Evolutionary conservation across 1,140 invertebrate genomes (phyloP), one percentile per base, ranked within the genome.

Genomic region (Drosophila parabipectinata): DNA sequence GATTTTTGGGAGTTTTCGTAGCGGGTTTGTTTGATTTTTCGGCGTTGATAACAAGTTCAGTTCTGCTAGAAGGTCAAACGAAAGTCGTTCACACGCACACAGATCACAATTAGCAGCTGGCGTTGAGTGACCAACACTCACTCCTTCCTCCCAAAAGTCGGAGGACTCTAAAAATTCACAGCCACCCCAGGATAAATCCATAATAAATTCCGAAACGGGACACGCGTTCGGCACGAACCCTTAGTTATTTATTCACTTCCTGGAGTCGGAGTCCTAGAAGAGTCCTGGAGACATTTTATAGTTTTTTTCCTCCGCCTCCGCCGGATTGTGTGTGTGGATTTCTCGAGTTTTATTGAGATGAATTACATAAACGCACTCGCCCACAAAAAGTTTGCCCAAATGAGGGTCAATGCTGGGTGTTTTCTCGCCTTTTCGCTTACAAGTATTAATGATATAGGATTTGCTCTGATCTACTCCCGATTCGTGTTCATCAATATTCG

Each of bases 51-150:
- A 82, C 83, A 78, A 84, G 80, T 82, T 84, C 79, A 76, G 32
- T 14, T 26, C 28, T 14, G 39, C 14, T 32, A 64, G 79, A 77
- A 89, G 84, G 83, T 88, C 79, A 88, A 67, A 41, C 72, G 41
- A 88, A 83, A 72, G 79, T 77, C 76, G 72, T 87, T 88, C 83
- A 83, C 83, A 88, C 83, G 83, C 82, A 59, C 47, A 54, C 59
- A 62, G 39, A 44, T 69, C 76, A 87, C 83, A 87, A 88, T 83
- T 87, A 87, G 79, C 83, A 87, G 83, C 83, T 88, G 83, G 66
- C 72, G 69, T 64, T 82, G 68, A 82, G 58, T 63, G 69, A 63
- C 69, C 59, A 54, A 47, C 28, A 47, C 28, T 37, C 45, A 4
- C 21, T 14, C 41, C 41, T 15, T 26, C 32, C 21, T 28, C 21